Percentiles rank a stretch among this genome's conserved stretches.
These are phyloP conservation scores for Drepana arcuata DNA, from an alignment of 1,140 invertebrate species.

Conservation along the genomic window DNA sequence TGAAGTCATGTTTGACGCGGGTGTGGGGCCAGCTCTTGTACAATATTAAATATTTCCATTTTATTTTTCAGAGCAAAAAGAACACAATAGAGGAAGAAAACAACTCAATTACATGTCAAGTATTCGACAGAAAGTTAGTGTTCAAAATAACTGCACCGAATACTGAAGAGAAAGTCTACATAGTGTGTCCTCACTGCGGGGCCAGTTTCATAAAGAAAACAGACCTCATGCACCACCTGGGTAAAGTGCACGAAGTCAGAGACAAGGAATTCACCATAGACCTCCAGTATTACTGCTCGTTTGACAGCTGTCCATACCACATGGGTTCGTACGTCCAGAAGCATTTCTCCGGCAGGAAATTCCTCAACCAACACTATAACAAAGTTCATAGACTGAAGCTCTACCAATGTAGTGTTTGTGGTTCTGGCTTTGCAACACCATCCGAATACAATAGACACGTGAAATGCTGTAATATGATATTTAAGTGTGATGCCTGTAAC, in stretches of 20 bases:
- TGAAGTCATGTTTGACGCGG: no score
- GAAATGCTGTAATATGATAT: slow-evolving; percentile 28
- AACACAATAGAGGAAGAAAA: slow-evolving; percentile 3
- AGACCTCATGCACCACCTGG: slow-evolving; percentile 29
- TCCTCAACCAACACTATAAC: slow-evolving; percentile 45
- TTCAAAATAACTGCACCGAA: slow-evolving; percentile 32
- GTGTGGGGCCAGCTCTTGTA: slow-evolving; percentile 5
- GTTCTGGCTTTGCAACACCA: slow-evolving; percentile 18
- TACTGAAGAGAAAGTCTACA: slow-evolving; percentile 21
- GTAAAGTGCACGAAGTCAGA: slow-evolving; percentile 20
- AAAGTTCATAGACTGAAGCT: slow-evolving; percentile 39
- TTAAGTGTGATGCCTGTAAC: slow-evolving; percentile 33
- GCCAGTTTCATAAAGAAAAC: slow-evolving; percentile 30
- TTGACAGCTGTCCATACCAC: slow-evolving; percentile 25
- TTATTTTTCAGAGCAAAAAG: slow-evolving; percentile 17
- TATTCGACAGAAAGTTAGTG: slow-evolving; percentile 21
- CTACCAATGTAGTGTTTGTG: slow-evolving; percentile 22
- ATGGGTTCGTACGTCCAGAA: slow-evolving; percentile 18
- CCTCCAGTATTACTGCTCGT: slow-evolving; percentile 30
- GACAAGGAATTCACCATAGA: slow-evolving; percentile 25
- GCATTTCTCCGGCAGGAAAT: slow-evolving; percentile 36
- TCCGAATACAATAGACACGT: slow-evolving; percentile 26
- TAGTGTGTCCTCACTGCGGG: slow-evolving; percentile 35
- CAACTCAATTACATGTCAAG: slow-evolving; percentile 11
- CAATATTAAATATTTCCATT: no score